Conservation (phyloP, 2,888 invertebrate species). For the Proisotoma minuta region DNA sequence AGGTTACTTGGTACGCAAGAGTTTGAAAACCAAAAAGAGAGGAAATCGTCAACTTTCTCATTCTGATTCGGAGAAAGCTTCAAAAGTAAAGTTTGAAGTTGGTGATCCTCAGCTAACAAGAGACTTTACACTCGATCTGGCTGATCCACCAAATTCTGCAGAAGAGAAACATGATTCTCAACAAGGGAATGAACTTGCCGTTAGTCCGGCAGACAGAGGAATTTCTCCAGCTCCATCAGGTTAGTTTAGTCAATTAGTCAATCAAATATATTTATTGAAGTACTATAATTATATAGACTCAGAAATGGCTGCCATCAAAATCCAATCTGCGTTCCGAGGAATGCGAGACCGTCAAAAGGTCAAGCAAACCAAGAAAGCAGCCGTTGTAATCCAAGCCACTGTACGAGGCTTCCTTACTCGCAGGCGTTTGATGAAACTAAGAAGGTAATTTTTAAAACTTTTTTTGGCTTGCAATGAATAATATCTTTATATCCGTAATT, state of each 20-base stretch:
- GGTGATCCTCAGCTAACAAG: slow-evolving; percentile 6
- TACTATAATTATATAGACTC: slow-evolving; percentile 3
- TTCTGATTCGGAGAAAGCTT: not conserved
- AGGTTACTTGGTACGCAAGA: slow-evolving; percentile 36
- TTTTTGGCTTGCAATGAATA: no score
- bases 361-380: slow-evolving; percentile 32
- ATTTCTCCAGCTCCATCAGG: slow-evolving; percentile 1
- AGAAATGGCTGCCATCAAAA: slow-evolving; percentile 37
- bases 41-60: not conserved
- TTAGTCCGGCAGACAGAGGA: slow-evolving; percentile 8
- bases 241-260: not conserved
- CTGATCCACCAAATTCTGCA: not conserved
- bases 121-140: not conserved
- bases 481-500: no score
- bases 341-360: slow-evolving; percentile 31
- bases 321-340: slow-evolving; percentile 40
- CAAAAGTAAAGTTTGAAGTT: not conserved
- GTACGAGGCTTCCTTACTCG: slow-evolving; percentile 41
- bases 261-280: no score
- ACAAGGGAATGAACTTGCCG: not conserved
- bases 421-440: slow-evolving; percentile 36
- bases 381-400: slow-evolving; percentile 35
- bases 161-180: not conserved
- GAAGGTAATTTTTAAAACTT: no score
- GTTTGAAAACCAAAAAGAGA: slow-evolving; percentile 18